phyloP scores from a whole-genome alignment of 1,140 invertebrate genomes.

The Drosophila yakuba region DNA sequence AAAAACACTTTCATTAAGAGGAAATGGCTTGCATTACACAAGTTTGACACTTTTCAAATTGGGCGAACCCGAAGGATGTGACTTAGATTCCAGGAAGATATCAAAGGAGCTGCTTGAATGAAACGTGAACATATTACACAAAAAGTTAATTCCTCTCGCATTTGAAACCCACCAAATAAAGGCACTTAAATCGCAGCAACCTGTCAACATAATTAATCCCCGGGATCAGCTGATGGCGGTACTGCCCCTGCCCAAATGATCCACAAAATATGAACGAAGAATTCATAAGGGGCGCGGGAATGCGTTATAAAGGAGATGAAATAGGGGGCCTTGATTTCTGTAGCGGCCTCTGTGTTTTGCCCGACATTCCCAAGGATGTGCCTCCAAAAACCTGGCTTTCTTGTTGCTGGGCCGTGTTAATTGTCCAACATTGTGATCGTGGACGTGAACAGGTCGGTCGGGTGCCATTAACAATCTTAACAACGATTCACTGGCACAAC shows the following conservation, averaged over 20 bases:
- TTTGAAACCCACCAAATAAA: constrained; percentile 7
- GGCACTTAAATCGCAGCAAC: constrained; percentile 60
- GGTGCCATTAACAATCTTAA: constrained; percentile 75
- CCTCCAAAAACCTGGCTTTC: constrained; percentile 33
- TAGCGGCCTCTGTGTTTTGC: constrained; percentile 46
- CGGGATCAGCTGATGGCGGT: constrained; percentile 65
- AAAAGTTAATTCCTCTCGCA: constrained; percentile 56
- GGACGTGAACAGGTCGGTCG: constrained; percentile 49
- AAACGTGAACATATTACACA: constrained; percentile 2
- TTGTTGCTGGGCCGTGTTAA: constrained; percentile 70
- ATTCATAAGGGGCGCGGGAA: constrained; percentile 55
- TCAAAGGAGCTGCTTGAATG: constrained; percentile 1
- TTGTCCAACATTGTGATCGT: constrained; percentile 53
- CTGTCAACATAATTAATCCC: constrained; percentile 80
- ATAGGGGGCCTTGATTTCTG: constrained; percentile 55
- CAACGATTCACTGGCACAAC: constrained; percentile 31
- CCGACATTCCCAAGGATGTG: constrained; percentile 78
- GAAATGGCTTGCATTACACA: background rate
- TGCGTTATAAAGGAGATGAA: constrained; percentile 42
- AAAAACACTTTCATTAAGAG: background rate
- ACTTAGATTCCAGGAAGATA: constrained; percentile 6
- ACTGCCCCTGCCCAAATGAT: constrained; percentile 54
- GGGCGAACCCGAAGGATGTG: background rate
- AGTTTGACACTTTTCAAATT: background rate
- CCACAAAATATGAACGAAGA: constrained; percentile 72